Conservation (phyloP, 2,797 vertebrate genomes). For the Miichthys miiuy region DNA sequence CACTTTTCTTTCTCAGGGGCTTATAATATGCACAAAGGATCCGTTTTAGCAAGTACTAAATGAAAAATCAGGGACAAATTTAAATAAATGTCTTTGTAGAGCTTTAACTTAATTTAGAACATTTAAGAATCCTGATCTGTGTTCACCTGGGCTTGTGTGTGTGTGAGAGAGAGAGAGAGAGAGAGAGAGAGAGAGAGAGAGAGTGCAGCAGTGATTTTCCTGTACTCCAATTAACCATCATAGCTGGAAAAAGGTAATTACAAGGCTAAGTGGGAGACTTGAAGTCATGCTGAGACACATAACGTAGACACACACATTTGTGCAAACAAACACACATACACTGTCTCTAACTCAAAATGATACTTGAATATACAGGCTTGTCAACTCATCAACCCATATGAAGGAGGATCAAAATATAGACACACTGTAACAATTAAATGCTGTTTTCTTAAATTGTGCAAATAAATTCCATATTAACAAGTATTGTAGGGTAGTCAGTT, state of each 20-base stretch:
- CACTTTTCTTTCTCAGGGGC: constrained; percentile 22
- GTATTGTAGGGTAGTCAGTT: constrained; percentile 4
- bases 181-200: not conserved
- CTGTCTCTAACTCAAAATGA: constrained; percentile 44
- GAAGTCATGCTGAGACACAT: constrained; percentile 69
- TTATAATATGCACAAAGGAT: constrained; percentile 32
- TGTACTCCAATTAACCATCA: constrained; percentile 72
- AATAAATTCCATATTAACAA: constrained; percentile 6
- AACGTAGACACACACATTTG: constrained; percentile 33
- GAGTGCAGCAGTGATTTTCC: constrained; percentile 50
- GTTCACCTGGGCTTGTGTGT: constrained; percentile 12
- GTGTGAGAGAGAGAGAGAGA: too few species aligned
- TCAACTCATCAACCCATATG: constrained; percentile 32
- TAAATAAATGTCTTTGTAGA: constrained; percentile 48
- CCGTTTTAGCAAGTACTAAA: constrained; percentile 33
- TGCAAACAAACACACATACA: constrained; percentile 39
- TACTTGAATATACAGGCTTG: constrained; percentile 26
- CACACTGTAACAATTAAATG: constrained; percentile 40
- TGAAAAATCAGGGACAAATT: constrained; percentile 42
- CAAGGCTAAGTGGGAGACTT: constrained; percentile 72
- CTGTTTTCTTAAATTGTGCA: constrained; percentile 39
- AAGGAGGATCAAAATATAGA: constrained; percentile 27
- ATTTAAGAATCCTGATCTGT: constrained; percentile 30
- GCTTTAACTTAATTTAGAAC: constrained; percentile 62
- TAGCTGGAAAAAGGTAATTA: constrained; percentile 75